phyloP scores from a whole-genome alignment of 2,888 invertebrate species.

The Fabriciana adippe region DNA sequence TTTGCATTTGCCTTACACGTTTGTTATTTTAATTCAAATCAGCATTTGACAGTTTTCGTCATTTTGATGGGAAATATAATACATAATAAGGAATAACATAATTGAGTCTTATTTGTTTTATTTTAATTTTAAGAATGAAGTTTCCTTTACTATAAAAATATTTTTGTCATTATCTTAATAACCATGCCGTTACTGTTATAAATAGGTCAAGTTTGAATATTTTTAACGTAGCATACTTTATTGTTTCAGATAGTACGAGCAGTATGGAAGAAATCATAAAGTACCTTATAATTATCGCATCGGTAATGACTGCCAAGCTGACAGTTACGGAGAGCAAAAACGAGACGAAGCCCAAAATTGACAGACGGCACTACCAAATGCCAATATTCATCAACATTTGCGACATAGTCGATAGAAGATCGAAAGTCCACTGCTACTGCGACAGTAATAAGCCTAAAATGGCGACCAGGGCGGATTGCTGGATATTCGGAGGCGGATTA shows the following conservation, averaged over 20 bases:
- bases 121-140: too few relatives aligned
- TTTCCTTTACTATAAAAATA: too few relatives aligned
- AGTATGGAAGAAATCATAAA: slow-evolving; percentile 67
- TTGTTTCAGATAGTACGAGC: slow-evolving; percentile 56
- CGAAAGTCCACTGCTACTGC: slow-evolving; percentile 78
- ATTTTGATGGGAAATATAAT: too few relatives aligned
- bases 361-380: slow-evolving; percentile 63
- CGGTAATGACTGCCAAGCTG: slow-evolving; percentile 68
- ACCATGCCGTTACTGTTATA: too few relatives aligned
- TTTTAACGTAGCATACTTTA: slow-evolving; percentile 31
- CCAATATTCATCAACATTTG: slow-evolving; percentile 74
- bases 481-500: slow-evolving; percentile 84
- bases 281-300: slow-evolving; percentile 68
- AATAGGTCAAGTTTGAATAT: too few relatives aligned
- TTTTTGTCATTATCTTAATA: too few relatives aligned
- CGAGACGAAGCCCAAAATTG: slow-evolving; percentile 63
- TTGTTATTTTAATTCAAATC: too few relatives aligned
- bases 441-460: slow-evolving; percentile 71
- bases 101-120: too few relatives aligned
- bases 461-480: slow-evolving; percentile 88
- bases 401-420: slow-evolving; percentile 70
- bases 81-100: too few relatives aligned
- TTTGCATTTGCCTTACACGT: too few relatives aligned
- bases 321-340: slow-evolving; percentile 70
- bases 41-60: too few relatives aligned